Percentiles rank a stretch among this genome's conserved stretches.
These are phyloP conservation scores for Leptopilina drosophilae DNA, from an alignment of 2,888 invertebrate species.

Conservation along the genomic window DNA sequence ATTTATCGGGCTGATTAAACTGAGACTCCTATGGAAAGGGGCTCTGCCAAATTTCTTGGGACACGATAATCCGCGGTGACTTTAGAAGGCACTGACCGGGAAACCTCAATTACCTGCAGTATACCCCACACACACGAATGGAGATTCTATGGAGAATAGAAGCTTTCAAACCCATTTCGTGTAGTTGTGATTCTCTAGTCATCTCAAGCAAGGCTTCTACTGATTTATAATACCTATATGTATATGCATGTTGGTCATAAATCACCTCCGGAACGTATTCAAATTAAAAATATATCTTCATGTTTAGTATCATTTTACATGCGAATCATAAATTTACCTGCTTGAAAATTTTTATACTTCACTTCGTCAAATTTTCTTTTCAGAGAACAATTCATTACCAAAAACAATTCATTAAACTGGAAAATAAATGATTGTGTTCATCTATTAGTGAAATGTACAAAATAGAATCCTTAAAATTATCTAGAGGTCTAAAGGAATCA, in stretches of 20 bases:
- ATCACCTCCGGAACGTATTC: too few species aligned
- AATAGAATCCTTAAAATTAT: too few species aligned
- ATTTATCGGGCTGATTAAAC: constrained; percentile 68
- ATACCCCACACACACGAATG: constrained; percentile 1
- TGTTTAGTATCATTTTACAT: too few species aligned
- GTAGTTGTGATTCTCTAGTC: constrained; percentile 14
- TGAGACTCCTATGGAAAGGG: constrained; percentile 54
- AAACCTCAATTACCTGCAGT: constrained; percentile 58
- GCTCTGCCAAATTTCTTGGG: constrained; percentile 55
- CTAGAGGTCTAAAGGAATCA: too few species aligned
- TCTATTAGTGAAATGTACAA: too few species aligned
- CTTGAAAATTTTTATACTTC: too few species aligned
- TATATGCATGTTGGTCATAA: neutral
- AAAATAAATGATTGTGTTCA: too few species aligned
- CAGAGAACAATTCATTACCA: too few species aligned
- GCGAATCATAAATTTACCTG: too few species aligned
- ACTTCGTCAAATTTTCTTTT: too few species aligned
- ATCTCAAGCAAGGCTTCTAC: neutral
- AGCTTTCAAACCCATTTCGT: constrained; percentile 4
- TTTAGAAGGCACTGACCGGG: constrained; percentile 58
- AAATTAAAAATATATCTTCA: too few species aligned
- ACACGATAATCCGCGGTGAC: constrained; percentile 56
- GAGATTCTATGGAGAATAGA: constrained; percentile 12
- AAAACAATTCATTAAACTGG: too few species aligned
- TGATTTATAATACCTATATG: constrained; percentile 18